Conservation (phyloP, 2,888 invertebrate genomes). For the Drosophila hamatofila region DNA sequence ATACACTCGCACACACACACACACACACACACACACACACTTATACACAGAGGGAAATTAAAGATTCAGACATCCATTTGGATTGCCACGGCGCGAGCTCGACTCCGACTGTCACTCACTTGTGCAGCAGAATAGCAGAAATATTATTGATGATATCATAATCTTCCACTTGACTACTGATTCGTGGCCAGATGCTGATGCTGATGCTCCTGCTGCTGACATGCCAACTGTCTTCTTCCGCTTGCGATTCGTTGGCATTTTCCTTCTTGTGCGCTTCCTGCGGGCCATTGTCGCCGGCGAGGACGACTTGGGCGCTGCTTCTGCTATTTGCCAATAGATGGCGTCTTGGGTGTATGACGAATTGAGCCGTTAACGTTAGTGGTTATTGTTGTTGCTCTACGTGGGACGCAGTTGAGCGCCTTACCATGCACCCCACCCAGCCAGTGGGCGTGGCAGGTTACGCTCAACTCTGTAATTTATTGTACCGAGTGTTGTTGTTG, state of each 20-base stretch:
- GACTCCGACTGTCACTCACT: slow-evolving; percentile 76
- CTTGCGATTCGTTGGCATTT: slow-evolving; percentile 70
- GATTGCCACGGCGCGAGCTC: slow-evolving; percentile 5
- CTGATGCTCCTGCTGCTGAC: slow-evolving; percentile 64
- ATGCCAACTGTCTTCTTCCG: slow-evolving; percentile 75
- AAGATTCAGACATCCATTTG: slow-evolving; percentile 41
- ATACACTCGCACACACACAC: background rate
- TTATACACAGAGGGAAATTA: slow-evolving; percentile 22
- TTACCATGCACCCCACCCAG: slow-evolving; percentile 31
- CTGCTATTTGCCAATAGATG: background rate
- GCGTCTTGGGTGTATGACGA: slow-evolving; percentile 36
- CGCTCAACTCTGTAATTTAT: slow-evolving; percentile 55
- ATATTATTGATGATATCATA: slow-evolving; percentile 84
- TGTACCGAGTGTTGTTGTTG: slow-evolving; percentile 35
- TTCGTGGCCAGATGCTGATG: slow-evolving; percentile 69
- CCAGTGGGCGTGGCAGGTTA: slow-evolving; percentile 25
- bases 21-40: background rate
- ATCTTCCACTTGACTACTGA: slow-evolving; percentile 84
- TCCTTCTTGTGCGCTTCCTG: slow-evolving; percentile 50
- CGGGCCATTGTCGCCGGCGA: slow-evolving; percentile 23
- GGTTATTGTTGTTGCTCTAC: slow-evolving; percentile 1
- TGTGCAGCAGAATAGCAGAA: slow-evolving; percentile 82
- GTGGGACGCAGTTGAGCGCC: slow-evolving; percentile 41
- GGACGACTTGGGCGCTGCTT: background rate
- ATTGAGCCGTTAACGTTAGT: slow-evolving; percentile 57